Percentiles rank a stretch among this genome's conserved stretches.
Evolutionary conservation across 2,113 vertebrate genomes (phyloP).

Genomic region (Felis chaus): DNA sequence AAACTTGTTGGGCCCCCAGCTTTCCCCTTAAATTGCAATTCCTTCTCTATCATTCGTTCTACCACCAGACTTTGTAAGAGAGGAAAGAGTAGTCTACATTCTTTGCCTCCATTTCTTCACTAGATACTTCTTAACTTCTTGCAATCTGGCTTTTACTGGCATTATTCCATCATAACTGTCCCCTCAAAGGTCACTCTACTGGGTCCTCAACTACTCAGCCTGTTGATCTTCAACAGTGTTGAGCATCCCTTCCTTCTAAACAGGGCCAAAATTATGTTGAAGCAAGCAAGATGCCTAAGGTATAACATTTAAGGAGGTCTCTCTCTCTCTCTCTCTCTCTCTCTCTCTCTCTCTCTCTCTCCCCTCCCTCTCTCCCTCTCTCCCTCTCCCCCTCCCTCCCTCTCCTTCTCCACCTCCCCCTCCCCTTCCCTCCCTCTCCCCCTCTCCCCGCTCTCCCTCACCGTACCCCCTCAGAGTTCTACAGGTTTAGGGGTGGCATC

Average conservation of each 20-base stretch:
- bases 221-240: not conserved
- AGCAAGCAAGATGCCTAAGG: not conserved
- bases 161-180: not conserved
- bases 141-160: not conserved
- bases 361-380: accelerated
- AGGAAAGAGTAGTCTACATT: not conserved
- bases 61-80: not conserved
- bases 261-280: not conserved
- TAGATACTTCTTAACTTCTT: not conserved
- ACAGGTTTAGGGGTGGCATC: not conserved
- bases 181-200: not conserved
- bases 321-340: not conserved
- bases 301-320: not conserved
- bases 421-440: too few relatives aligned
- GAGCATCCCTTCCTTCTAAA: not conserved
- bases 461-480: not conserved
- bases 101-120: constrained; percentile 8
- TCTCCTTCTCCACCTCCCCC: too few relatives aligned
- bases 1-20: not conserved
- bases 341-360: not conserved
- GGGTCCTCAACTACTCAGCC: not conserved
- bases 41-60: constrained; percentile 1
- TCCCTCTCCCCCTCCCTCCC: accelerated
- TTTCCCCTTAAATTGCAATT: not conserved
- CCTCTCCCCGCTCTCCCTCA: not conserved